Evolutionary conservation across 2,113 vertebrate species (phyloP), one percentile per base, ranked within the genome.

Genomic region (Saccopteryx leptura): DNA sequence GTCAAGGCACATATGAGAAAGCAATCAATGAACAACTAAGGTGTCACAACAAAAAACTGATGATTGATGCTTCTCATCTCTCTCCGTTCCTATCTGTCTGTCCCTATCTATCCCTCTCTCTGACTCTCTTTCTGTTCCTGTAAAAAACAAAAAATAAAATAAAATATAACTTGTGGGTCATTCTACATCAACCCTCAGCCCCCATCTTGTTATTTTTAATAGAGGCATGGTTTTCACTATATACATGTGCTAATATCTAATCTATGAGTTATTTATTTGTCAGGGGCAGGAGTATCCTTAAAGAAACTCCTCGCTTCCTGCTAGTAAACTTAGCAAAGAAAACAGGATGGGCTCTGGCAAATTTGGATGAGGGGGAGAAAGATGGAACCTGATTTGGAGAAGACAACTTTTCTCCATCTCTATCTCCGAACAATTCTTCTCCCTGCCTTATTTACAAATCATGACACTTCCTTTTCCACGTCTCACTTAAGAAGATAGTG

Each of bases 401-500:
- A 90, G 68, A 61, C 11, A 28, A 21, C 1, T 63, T 84, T 83
- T 84, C 68, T 76, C 81, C 81, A 63, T 50, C 56, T 63, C 39
- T 58, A 61, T 95, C 85, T 66, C 90, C 90, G 95, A 80, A 95
- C 88, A 94, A 82, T 78, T 72, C 81, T 88, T 92, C 76, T 74
- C 58, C 88, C 61, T 39, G 60, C 50, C 69, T 96, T 91, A 97
- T 96, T 97, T 97, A 96, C 96, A 94, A 89, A 89, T 92, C 63
- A 46, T 60, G 79, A 87, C 92, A 90, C 90, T 97, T 97, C 92
- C 92, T 90, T 68, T 97, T 95, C 95, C 80, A 11, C 4, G 24
- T 93, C 88, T 92, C 79, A 84, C 72, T 92, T 88, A 58, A 80
- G 84, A 96, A 96, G 94, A 95, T 90, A 95, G 87, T 60, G 94